Conservation (phyloP, 2,888 invertebrate genomes). For the Eledona agricola region DNA sequence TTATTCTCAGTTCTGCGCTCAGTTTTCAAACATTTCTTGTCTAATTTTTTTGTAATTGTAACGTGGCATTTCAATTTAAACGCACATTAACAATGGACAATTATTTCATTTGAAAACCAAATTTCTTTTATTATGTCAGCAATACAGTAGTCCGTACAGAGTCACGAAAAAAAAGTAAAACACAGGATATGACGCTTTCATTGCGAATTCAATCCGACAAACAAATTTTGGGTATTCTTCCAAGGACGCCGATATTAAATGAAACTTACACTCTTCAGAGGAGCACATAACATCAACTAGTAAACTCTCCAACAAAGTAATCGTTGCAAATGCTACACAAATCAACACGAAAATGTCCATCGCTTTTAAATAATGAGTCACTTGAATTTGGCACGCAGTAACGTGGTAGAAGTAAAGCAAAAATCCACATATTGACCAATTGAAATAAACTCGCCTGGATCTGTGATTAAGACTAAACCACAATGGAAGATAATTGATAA, state of each 20-base stretch:
- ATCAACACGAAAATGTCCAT: slow-evolving; percentile 46
- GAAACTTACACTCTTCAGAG: slow-evolving; percentile 31
- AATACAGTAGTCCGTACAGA: slow-evolving; percentile 4
- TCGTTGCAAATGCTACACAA: slow-evolving; percentile 40
- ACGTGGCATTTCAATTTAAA: no score
- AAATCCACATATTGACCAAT: slow-evolving; percentile 29
- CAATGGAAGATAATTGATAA: slow-evolving; percentile 45
- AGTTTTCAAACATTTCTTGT: no score
- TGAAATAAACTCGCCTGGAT: slow-evolving; percentile 37
- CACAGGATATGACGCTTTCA: slow-evolving; percentile 40
- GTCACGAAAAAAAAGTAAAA: slow-evolving; percentile 41
- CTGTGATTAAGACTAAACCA: slow-evolving; percentile 43
- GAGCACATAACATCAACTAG: slow-evolving; percentile 35
- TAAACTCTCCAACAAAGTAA: slow-evolving; percentile 43
- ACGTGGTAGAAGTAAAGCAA: slow-evolving; percentile 39
- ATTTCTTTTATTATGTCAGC: neutral
- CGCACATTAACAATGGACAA: no score
- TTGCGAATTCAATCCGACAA: slow-evolving; percentile 35
- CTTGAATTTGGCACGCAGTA: slow-evolving; percentile 33
- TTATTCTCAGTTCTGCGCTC: no score
- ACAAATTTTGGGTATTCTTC: slow-evolving; percentile 28
- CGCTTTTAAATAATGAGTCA: slow-evolving; percentile 44
- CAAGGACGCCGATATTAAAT: slow-evolving; percentile 20
- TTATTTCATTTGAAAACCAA: no score
- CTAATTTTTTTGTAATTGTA: no score